Percentiles rank a stretch among this genome's conserved stretches.
phyloP scores from a whole-genome alignment of 35 echinoderm and acorn worm species.

The Ophioderma brevispina region DNA sequence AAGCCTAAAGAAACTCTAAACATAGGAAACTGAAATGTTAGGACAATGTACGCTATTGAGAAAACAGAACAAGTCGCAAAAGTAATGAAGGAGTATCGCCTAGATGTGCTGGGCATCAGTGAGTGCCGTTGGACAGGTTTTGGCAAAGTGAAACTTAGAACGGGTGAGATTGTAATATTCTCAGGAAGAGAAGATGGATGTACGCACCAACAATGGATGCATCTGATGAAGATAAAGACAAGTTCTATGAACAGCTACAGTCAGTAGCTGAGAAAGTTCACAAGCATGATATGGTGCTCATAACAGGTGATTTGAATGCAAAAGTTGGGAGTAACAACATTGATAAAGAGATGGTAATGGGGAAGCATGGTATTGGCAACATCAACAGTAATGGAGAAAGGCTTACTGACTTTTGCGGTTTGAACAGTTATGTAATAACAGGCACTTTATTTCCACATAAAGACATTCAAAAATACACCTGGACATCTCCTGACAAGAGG shows the following conservation, averaged over 20 bases:
- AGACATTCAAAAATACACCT: no score
- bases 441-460: slow-evolving; percentile 40
- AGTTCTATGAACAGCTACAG: slow-evolving; percentile 11
- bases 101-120: background rate
- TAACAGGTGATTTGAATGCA: slow-evolving; percentile 40
- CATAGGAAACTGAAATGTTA: slow-evolving; percentile 33
- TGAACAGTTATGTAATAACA: no score
- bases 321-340: slow-evolving; percentile 18
- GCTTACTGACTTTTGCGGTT: no score
- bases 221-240: slow-evolving; percentile 21
- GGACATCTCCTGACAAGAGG: no score
- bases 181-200: background rate
- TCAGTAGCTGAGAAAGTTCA: background rate
- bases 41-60: slow-evolving; percentile 37
- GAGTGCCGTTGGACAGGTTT: background rate
- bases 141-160: background rate
- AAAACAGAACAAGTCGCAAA: slow-evolving; percentile 22
- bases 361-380: no score
- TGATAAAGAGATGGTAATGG: background rate
- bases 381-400: slow-evolving; percentile 32
- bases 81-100: slow-evolving; percentile 35
- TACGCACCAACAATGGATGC: background rate
- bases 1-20: slow-evolving; percentile 6
- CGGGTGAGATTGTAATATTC: background rate
- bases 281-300: background rate